Percentiles rank a stretch among this genome's conserved stretches.
Evolutionary conservation across 1,140 invertebrate genomes (phyloP).

Genomic region (Brachionus manjavacas): DNA sequence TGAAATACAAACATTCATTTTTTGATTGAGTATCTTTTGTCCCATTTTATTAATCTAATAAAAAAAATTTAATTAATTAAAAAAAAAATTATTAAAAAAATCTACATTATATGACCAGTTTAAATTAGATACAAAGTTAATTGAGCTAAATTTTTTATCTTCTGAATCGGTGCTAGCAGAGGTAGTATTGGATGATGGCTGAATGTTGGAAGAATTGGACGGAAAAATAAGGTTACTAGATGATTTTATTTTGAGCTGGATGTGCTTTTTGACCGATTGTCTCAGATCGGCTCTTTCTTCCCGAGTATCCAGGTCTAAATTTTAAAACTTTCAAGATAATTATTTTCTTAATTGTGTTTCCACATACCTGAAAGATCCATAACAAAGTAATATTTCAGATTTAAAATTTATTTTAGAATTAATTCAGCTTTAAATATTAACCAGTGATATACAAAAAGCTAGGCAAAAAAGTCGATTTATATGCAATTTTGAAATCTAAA

Average conservation of each 20-base stretch:
- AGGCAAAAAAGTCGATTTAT: background rate
- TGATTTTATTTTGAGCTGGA: constrained; percentile 30
- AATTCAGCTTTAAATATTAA: background rate
- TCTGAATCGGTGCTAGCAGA: background rate
- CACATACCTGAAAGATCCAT: constrained; percentile 34
- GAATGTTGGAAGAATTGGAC: background rate
- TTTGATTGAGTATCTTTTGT: background rate
- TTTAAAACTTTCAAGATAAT: background rate
- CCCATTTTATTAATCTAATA: background rate
- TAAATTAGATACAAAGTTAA: background rate
- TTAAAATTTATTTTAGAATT: background rate
- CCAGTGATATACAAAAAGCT: background rate
- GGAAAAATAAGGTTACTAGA: background rate
- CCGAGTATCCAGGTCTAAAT: background rate
- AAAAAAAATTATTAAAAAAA: background rate
- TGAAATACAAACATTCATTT: constrained; percentile 1
- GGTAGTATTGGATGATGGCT: background rate
- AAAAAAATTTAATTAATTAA: background rate
- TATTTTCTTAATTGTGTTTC: background rate
- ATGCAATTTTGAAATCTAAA: background rate
- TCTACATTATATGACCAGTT: background rate
- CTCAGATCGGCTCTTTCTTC: constrained; percentile 3
- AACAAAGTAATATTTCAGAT: constrained; percentile 15
- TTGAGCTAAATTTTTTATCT: background rate
- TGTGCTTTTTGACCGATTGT: constrained; percentile 2